A percentile compares a stretch with the other conserved stretches of the same genome.
These are phyloP conservation scores for Acrobasis repandana DNA, from an alignment of 2,888 invertebrate species.

Conservation along the genomic window DNA sequence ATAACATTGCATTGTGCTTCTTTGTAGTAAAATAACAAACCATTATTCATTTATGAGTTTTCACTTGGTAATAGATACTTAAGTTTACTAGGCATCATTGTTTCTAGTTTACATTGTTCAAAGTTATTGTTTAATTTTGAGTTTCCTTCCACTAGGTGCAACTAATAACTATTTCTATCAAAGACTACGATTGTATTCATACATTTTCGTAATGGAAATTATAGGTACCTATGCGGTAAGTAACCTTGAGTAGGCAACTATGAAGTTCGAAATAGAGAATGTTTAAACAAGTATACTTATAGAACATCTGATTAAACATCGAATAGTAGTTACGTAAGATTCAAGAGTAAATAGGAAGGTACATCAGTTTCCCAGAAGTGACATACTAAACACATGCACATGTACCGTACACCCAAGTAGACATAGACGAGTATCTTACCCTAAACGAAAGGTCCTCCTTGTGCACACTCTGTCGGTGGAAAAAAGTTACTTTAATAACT, in stretches of 20 bases:
- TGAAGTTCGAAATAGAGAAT: not conserved
- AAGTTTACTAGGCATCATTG: not conserved
- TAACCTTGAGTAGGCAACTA: not conserved
- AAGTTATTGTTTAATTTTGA: not conserved
- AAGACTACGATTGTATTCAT: not conserved
- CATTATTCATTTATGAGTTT: not conserved
- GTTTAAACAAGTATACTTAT: not conserved
- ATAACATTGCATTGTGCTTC: not conserved
- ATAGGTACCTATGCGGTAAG: not conserved
- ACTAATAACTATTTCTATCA: not conserved
- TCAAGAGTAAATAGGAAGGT: not conserved
- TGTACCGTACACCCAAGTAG: slow-evolving; percentile 14
- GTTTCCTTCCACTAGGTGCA: not conserved
- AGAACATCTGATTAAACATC: slow-evolving; percentile 1
- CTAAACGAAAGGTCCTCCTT: slow-evolving; percentile 18
- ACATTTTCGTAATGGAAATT: not conserved
- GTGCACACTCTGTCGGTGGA: slow-evolving; percentile 12
- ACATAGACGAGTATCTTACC: slow-evolving; percentile 6
- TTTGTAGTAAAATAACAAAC: not conserved
- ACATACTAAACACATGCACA: slow-evolving; percentile 5
- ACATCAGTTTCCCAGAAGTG: not conserved
- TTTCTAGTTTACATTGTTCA: not conserved
- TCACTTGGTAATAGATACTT: not conserved
- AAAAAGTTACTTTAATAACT: slow-evolving; percentile 5
- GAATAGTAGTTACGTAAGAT: not conserved